Percentiles rank a stretch among this genome's conserved stretches.
Conservation (phyloP, 2,888 invertebrate genomes). For the Chrysina gloriosa region DNA sequence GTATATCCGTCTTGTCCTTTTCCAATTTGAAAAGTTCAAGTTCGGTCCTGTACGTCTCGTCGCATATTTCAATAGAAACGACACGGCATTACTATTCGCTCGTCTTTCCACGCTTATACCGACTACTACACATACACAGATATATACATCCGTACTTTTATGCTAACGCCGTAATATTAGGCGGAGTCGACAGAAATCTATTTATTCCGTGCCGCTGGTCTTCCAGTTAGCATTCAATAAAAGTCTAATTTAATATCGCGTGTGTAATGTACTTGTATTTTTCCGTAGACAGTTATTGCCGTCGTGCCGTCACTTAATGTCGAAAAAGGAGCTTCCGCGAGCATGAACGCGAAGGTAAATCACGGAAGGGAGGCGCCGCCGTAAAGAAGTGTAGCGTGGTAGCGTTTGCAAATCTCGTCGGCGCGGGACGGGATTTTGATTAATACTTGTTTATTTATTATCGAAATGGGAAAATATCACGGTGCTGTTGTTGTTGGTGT, state of each 20-base stretch:
- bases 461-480: too few species aligned
- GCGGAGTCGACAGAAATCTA: conserved; percentile 7
- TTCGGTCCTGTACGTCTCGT: too few species aligned
- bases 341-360: conserved; percentile 30
- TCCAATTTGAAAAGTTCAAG: too few species aligned
- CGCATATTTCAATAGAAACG: too few species aligned
- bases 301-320: conserved; percentile 42
- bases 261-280: conserved; percentile 29
- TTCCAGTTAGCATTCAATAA: conserved; percentile 34
- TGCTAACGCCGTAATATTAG: conserved; percentile 6
- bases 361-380: conserved; percentile 38
- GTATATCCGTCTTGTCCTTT: too few species aligned
- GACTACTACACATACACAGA: neutral
- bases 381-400: neutral
- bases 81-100: too few species aligned
- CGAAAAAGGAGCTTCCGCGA: conserved; percentile 9
- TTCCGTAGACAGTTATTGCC: conserved; percentile 37
- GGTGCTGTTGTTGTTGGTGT: too few species aligned
- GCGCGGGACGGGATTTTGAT: too few species aligned
- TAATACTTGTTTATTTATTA: too few species aligned
- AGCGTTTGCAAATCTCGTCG: neutral
- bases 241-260: conserved; percentile 34
- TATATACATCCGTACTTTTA: neutral
- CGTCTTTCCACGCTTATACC: too few species aligned
- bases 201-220: conserved; percentile 24